Percentiles rank a stretch among this genome's conserved stretches.
Evolutionary conservation across 2,113 vertebrate species (phyloP).

Genomic region (Carollia perspicillata): DNA sequence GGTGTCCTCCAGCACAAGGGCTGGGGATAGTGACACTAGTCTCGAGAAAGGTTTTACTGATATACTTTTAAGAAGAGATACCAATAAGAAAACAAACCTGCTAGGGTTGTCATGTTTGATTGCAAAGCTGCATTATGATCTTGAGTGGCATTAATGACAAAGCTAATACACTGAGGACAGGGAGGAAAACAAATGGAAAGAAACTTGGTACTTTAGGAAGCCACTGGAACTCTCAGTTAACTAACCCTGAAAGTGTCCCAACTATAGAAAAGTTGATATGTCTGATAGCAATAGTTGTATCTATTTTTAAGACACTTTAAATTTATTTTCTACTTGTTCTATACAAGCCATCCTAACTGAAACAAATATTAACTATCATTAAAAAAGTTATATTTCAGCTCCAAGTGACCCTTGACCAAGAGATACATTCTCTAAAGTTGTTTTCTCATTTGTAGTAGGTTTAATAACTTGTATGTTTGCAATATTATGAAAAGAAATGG

Average conservation of each 20-base stretch:
- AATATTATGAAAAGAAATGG: constrained; percentile 24
- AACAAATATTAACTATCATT: neutral
- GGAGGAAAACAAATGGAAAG: neutral
- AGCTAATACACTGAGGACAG: neutral
- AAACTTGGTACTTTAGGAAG: neutral
- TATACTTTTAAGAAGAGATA: neutral
- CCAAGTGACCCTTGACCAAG: neutral
- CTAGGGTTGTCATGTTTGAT: neutral
- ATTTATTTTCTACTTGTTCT: neutral
- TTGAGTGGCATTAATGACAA: neutral
- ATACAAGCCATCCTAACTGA: neutral
- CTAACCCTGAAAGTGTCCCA: neutral
- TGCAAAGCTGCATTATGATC: neutral
- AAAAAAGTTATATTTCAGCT: neutral
- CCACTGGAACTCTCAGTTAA: neutral
- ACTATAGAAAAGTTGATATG: neutral
- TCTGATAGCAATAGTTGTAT: neutral
- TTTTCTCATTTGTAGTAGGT: neutral
- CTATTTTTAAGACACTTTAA: neutral
- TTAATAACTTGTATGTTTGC: neutral
- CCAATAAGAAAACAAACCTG: neutral
- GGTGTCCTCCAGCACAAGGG: no score
- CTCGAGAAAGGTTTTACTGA: neutral
- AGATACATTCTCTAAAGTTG: neutral
- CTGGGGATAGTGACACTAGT: neutral